Base-by-base conservation (phyloP, 2,888 invertebrate species). In the Lucinisca nassula region DNA sequence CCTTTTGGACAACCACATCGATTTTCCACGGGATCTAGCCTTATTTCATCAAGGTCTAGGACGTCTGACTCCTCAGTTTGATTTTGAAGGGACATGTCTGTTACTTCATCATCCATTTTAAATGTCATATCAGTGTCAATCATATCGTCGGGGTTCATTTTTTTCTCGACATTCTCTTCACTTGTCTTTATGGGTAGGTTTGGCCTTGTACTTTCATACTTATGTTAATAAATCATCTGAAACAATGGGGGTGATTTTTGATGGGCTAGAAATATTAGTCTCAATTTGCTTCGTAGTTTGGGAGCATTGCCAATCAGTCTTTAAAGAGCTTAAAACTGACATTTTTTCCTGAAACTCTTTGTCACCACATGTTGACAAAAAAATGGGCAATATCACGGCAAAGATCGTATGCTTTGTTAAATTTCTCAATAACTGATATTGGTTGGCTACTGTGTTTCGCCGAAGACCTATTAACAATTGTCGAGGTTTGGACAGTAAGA, bases 261-360 rank as follows among this genome's bases (percentile, higher is more conserved):
- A 3, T 67, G 10, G 35, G 4, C 1, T 8, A 1, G 32, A 17
- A 30, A 10, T 24, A 17, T 74, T 24, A 1, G 17, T 27, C 8
- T 24, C 49, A 40, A 45, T 12, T 21, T n/a, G 1, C 14, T 74
- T 74, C 1, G 74, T 45, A 40, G 4, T n/a, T 49, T 74, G 74
- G 12, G 74, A 40, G 24, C 74, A 74, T n/a, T 74, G 74, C 74
- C 74, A 74, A 10, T 74, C 74, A 24, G 40, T n/a, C n/a, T 74
- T 74, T 49, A 74, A 74, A 2, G 24, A 8, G 2, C 6, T 74
- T 27, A 74, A 40, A 27, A 40, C 30, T 10, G 27, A 27, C 24
- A 74, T 21, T 45, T 74, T 74, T 74, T 74, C 74, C 27, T 45
- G 49, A 27, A 74, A 49, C 27, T 74, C 74, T 4, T 74, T 74